These are phyloP conservation scores for Noctua pronuba DNA, from an alignment of 2,888 invertebrate species.

Conservation along the genomic window DNA sequence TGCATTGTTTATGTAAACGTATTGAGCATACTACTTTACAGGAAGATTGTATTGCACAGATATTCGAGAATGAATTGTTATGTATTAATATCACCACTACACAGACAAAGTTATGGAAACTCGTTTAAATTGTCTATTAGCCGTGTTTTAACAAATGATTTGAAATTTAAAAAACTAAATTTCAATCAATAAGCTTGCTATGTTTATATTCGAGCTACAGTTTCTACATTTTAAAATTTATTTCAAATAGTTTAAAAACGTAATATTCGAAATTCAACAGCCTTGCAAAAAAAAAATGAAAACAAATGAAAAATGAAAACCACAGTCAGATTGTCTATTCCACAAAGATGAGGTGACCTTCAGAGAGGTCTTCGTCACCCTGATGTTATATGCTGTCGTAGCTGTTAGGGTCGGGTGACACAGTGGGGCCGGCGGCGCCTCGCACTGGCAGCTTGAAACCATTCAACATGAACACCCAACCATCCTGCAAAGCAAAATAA, in stretches of 20 bases:
- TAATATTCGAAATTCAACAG: constrained; percentile 14
- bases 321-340: constrained; percentile 74
- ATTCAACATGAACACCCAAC: constrained; percentile 90
- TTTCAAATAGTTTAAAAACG: background rate
- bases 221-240: background rate
- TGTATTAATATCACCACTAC: constrained; percentile 35
- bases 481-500: constrained; percentile 89
- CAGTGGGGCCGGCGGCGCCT: constrained; percentile 76
- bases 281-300: constrained; percentile 39
- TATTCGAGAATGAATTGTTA: constrained; percentile 15
- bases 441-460: constrained; percentile 90
- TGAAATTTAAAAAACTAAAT: constrained; percentile 31
- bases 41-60: constrained; percentile 5
- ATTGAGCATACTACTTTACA: background rate
- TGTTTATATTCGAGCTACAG: constrained; percentile 35
- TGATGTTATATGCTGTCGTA: constrained; percentile 90
- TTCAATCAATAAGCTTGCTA: constrained; percentile 10
- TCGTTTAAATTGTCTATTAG: constrained; percentile 10
- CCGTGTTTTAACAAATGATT: constrained; percentile 9
- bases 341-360: constrained; percentile 83
- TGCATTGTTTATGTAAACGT: constrained; percentile 17
- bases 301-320: constrained; percentile 45
- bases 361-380: constrained; percentile 76
- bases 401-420: constrained; percentile 87
- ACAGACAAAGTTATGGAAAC: constrained; percentile 16